These are phyloP conservation scores for Diplogasteroides magnus DNA, from an alignment of 1,140 invertebrate species.

Conservation along the genomic window DNA sequence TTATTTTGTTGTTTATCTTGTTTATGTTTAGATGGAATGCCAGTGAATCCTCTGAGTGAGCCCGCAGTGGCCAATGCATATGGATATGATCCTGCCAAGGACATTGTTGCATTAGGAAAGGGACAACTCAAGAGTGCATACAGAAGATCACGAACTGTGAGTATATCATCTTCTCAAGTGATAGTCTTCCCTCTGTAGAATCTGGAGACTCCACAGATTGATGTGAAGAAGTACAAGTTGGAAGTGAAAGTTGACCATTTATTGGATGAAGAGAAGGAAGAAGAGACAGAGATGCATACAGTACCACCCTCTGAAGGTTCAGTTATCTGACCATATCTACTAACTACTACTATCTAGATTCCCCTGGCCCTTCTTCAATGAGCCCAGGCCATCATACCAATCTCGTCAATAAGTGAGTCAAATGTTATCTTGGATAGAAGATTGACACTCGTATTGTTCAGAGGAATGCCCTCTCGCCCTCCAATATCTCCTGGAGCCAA, in stretches of 20 bases:
- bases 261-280: slow-evolving; percentile 4
- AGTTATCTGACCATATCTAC: too few species aligned
- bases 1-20: neutral
- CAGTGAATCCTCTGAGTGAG: slow-evolving; percentile 9
- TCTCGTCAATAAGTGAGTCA: too few species aligned
- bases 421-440: too few species aligned
- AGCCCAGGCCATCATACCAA: too few species aligned
- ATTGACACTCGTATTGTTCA: too few species aligned
- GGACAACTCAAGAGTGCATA: slow-evolving; percentile 24
- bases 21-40: neutral
- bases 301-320: too few species aligned
- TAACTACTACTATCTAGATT: too few species aligned
- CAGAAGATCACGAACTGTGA: slow-evolving; percentile 14
- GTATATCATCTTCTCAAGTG: neutral
- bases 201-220: slow-evolving; percentile 1
- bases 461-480: too few species aligned
- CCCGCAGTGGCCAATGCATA: slow-evolving; percentile 22
- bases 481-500: too few species aligned
- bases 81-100: slow-evolving; percentile 23
- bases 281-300: neutral
- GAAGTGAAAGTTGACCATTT: slow-evolving; percentile 9
- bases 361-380: too few species aligned
- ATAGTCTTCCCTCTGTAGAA: neutral
- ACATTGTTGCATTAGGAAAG: slow-evolving; percentile 21
- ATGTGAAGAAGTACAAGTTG: slow-evolving; percentile 6